These are phyloP conservation scores for Pimpla rufipes DNA, from an alignment of 2,888 invertebrate species.

Conservation along the genomic window DNA sequence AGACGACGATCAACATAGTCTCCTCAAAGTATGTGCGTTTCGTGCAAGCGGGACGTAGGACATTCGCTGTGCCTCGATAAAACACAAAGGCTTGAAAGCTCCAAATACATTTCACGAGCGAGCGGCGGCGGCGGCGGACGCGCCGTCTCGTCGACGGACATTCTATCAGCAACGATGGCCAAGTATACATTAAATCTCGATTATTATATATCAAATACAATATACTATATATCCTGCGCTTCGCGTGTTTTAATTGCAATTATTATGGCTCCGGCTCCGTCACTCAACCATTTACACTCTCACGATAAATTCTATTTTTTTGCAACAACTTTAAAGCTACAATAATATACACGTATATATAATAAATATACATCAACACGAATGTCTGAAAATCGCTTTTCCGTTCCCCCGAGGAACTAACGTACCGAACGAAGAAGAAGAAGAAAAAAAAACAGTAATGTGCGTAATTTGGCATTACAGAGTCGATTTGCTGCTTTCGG, in stretches of 20 bases:
- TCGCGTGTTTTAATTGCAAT: constrained; percentile 14
- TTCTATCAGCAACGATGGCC: not conserved
- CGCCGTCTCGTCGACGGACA: not conserved
- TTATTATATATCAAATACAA: constrained; percentile 41
- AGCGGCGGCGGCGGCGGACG: not conserved
- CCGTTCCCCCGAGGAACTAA: constrained; percentile 49
- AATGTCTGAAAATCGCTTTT: constrained; percentile 39
- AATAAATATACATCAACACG: constrained; percentile 55
- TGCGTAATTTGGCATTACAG: constrained; percentile 64
- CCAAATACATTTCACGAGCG: constrained; percentile 25
- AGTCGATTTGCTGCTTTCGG: constrained; percentile 31
- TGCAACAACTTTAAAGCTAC: constrained; percentile 61
- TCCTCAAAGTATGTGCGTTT: constrained; percentile 26
- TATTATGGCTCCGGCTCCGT: constrained; percentile 15
- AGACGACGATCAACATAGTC: constrained; percentile 18
- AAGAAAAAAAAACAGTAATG: constrained; percentile 59
- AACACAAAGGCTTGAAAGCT: constrained; percentile 22
- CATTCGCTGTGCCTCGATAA: constrained; percentile 30
- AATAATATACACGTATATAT: constrained; percentile 49
- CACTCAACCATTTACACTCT: constrained; percentile 37
- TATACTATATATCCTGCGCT: constrained; percentile 31
- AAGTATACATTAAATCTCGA: constrained; percentile 22
- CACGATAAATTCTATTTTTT: constrained; percentile 38
- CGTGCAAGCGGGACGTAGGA: constrained; percentile 24
- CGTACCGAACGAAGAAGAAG: constrained; percentile 57